These are phyloP conservation scores for Aegypius monachus DNA, from an alignment of 2,113 vertebrate species.

Conservation along the genomic window DNA sequence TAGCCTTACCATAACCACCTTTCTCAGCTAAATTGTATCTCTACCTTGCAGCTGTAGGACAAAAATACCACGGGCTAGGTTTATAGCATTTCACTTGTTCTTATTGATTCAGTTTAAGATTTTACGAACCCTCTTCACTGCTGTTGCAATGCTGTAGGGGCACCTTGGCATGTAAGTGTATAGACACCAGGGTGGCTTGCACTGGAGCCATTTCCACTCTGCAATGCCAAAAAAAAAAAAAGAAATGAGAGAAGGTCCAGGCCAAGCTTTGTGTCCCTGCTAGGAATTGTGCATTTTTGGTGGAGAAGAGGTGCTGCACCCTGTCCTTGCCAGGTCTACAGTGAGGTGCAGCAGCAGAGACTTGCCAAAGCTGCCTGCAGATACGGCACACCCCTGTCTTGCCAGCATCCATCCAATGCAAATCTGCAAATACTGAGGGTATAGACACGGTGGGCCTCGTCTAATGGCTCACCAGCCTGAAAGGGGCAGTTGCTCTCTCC, in stretches of 20 bases:
- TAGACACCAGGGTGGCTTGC: background rate
- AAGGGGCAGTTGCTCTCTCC: background rate
- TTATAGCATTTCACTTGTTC: background rate
- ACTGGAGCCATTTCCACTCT: background rate
- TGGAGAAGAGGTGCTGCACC: background rate
- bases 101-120: background rate
- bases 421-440: background rate
- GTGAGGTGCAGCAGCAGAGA: background rate
- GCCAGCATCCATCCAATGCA: background rate
- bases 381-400: background rate
- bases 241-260: background rate
- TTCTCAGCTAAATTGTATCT: background rate
- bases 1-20: background rate
- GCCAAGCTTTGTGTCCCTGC: background rate
- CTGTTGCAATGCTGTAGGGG: background rate
- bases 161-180: background rate
- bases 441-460: background rate
- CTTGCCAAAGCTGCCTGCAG: background rate
- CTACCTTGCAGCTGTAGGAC: background rate
- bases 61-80: fast-evolving
- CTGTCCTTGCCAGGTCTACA: background rate
- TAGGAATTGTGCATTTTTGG: background rate
- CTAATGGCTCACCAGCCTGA: background rate
- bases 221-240: background rate
- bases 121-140: background rate